Evolutionary conservation across 2,113 vertebrate genomes (phyloP).

Genomic region (Merops nubicus): DNA sequence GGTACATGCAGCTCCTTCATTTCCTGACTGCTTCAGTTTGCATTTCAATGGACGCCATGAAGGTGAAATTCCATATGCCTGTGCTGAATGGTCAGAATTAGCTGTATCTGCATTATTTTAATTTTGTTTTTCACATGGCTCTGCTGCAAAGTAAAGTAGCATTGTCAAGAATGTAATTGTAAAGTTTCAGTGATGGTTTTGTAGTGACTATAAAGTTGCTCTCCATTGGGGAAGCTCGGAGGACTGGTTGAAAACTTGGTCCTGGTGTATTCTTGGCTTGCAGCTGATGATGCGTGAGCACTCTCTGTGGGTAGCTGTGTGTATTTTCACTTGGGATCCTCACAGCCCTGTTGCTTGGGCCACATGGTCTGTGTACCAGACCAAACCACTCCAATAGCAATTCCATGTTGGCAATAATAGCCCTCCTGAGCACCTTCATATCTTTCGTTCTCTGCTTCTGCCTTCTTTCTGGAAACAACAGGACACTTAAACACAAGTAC

Average conservation of each 20-base stretch:
- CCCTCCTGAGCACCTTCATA: background rate
- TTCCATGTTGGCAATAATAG: background rate
- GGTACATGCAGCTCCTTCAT: background rate
- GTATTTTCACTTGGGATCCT: background rate
- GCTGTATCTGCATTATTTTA: background rate
- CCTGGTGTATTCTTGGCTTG: background rate
- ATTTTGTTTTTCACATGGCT: background rate
- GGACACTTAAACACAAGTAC: background rate
- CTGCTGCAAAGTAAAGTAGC: background rate
- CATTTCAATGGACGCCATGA: background rate
- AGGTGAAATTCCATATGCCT: background rate
- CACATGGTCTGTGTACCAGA: background rate
- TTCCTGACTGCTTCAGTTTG: background rate
- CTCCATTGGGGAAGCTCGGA: background rate
- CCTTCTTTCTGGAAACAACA: background rate
- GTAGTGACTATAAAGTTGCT: background rate
- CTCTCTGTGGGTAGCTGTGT: background rate
- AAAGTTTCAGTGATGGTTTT: background rate
- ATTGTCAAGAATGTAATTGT: background rate
- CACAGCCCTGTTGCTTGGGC: background rate
- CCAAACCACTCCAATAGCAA: background rate
- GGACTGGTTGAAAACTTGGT: background rate
- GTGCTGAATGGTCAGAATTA: background rate
- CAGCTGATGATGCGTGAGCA: background rate
- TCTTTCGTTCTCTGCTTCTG: background rate